These are phyloP conservation scores for Gnathonemus echidnorhynchus DNA, from an alignment of 2,113 vertebrate genomes.

Conservation along the genomic window DNA sequence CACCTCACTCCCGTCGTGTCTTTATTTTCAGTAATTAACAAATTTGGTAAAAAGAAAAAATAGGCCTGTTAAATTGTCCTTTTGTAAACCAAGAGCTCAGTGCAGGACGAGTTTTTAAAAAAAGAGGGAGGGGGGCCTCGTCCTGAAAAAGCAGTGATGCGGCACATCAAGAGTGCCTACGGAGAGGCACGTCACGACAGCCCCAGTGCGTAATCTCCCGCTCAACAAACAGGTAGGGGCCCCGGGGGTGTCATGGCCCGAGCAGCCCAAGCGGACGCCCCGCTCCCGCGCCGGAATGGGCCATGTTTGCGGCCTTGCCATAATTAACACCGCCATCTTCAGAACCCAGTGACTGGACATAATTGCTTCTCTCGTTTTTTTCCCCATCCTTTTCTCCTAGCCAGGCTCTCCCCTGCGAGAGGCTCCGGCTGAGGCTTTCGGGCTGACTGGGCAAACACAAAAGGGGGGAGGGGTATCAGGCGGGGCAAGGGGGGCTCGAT, in stretches of 20 bases:
- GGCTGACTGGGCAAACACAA: conserved; percentile 92
- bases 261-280: conserved; percentile 50
- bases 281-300: conserved; percentile 68
- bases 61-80: neutral
- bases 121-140: conserved; percentile 19
- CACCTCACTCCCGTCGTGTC: neutral
- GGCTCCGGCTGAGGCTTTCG: conserved; percentile 79
- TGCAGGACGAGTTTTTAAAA: neutral
- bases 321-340: conserved; percentile 84
- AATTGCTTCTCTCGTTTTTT: conserved; percentile 85
- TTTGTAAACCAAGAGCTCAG: neutral
- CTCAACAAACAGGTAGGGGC: conserved; percentile 19
- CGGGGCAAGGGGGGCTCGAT: conserved; percentile 74
- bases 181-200: conserved; percentile 26
- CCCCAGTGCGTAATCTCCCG: conserved; percentile 16
- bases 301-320: conserved; percentile 65
- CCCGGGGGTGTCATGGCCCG: conserved; percentile 45
- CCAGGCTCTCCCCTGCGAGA: conserved; percentile 61
- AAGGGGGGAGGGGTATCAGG: conserved; percentile 79
- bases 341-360: conserved; percentile 88
- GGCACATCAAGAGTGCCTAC: conserved; percentile 27
- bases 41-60: neutral
- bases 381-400: conserved; percentile 63
- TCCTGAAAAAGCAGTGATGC: conserved; percentile 35
- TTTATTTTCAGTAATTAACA: neutral